Evolutionary conservation across 2,888 invertebrate genomes (phyloP).

Genomic region (Pristionchus japonicus): DNA sequence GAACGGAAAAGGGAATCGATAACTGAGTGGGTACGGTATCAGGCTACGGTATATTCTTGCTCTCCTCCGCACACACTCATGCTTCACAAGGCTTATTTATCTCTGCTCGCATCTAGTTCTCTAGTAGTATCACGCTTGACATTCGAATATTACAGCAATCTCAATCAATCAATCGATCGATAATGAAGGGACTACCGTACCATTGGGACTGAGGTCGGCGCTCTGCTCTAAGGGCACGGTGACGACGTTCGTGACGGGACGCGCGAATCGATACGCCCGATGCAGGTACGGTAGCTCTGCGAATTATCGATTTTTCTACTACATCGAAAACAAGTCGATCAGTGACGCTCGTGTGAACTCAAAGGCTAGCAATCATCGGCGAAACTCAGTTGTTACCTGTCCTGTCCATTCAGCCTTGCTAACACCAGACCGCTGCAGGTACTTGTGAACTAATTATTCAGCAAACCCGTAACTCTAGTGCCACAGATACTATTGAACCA

Average conservation of each 20-base stretch:
- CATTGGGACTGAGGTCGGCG: neutral
- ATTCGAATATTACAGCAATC: neutral
- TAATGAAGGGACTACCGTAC: neutral
- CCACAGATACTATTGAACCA: too few species aligned
- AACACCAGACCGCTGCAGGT: neutral
- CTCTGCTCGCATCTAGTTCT: too few species aligned
- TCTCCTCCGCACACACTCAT: neutral
- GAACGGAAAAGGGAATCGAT: neutral
- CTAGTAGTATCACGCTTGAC: too few species aligned
- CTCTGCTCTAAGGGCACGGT: neutral
- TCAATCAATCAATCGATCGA: neutral
- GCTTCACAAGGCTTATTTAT: too few species aligned
- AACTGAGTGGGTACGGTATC: too few species aligned
- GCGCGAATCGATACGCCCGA: constrained; percentile 24
- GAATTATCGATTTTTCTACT: neutral
- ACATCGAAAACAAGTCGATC: neutral
- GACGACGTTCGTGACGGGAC: neutral
- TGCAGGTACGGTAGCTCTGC: neutral
- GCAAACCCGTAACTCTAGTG: too few species aligned
- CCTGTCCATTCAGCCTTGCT: too few species aligned
- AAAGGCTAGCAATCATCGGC: neutral
- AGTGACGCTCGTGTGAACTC: neutral
- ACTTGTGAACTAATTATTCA: too few species aligned
- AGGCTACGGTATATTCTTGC: too few species aligned
- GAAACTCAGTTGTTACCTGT: neutral